Evolutionary conservation across 2,888 invertebrate species (phyloP), one percentile per base, ranked within the genome.

Genomic region (Scelioninae gen. 2): DNA sequence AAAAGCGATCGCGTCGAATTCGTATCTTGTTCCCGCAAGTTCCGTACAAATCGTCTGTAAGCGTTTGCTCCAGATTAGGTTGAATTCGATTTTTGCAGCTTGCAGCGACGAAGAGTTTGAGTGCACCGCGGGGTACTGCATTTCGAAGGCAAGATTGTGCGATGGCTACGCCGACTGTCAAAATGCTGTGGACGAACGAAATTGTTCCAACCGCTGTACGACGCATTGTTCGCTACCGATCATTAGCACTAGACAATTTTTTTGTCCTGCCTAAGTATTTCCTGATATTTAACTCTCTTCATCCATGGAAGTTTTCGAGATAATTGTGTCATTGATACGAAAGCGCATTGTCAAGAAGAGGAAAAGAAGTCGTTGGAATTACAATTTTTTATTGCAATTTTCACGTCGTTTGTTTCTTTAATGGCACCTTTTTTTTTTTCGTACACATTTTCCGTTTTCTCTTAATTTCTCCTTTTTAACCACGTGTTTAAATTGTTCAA

Each of bases 51-150:
- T 33, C 28, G 10, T 39, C 9, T 22, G 37, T 48, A 61, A 69
- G 41, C 53, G 16, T 57, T 52, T 19, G 55, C 52, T 41, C 58
- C 15, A 48, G 58, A 73, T 75, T 58, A 74, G 73, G 67, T 73
- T 48, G 69, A 74, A 73, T 76, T 71, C 76, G 74, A 84, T 85
- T 82, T 80, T 83, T 83, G 77, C 87, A 92, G 92, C 91, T 86
- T 93, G 93, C 90, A 87, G 88, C 81, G 86, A 89, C 77, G 88
- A 90, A 81, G 89, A 92, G 85, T 93, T 93, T 90, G 91, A 91
- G 84, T 96, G 96, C 86, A 91, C 92, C 82, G 89, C 90, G 82
- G 92, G 92, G 70, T 89, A 87, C 81, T 93, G 93, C 85, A 90
- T 92, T 81, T 86, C 88, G 78, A 87, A 87, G 77, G 87, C 85